phyloP scores from a whole-genome alignment of 2,113 vertebrate species.

The Kobus ellipsiprymnus region DNA sequence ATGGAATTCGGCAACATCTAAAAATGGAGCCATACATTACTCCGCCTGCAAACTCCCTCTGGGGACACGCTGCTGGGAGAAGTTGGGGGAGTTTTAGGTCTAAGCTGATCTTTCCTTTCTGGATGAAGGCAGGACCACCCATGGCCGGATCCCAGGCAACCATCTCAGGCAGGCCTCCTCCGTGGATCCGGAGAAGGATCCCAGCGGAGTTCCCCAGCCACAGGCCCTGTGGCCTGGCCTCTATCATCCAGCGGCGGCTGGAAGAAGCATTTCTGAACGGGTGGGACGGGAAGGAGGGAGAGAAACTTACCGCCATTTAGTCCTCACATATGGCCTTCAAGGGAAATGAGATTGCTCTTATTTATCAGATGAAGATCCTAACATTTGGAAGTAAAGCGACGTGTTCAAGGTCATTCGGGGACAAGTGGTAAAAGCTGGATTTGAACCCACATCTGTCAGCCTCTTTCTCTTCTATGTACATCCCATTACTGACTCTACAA shows the following conservation, averaged over 20 bases:
- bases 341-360: neutral
- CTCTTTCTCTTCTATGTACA: neutral
- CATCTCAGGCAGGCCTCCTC: neutral
- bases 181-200: neutral
- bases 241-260: neutral
- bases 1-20: constrained; percentile 78
- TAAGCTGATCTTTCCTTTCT: constrained; percentile 51
- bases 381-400: neutral
- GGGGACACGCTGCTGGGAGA: constrained; percentile 65
- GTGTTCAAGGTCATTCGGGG: neutral
- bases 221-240: neutral
- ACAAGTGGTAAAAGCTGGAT: neutral
- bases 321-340: neutral
- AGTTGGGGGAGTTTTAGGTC: constrained; percentile 49
- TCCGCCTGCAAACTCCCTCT: constrained; percentile 60
- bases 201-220: neutral
- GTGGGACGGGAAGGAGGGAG: neutral
- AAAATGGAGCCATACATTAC: constrained; percentile 75
- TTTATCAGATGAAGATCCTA: neutral
- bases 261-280: neutral
- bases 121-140: constrained; percentile 18
- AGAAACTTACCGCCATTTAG: neutral
- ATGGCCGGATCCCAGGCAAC: neutral
- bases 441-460: neutral
- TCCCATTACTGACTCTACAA: neutral